Evolutionary conservation across 2,797 vertebrate species (phyloP), one percentile per base, ranked within the genome.

Genomic region (Spea hammondii): DNA sequence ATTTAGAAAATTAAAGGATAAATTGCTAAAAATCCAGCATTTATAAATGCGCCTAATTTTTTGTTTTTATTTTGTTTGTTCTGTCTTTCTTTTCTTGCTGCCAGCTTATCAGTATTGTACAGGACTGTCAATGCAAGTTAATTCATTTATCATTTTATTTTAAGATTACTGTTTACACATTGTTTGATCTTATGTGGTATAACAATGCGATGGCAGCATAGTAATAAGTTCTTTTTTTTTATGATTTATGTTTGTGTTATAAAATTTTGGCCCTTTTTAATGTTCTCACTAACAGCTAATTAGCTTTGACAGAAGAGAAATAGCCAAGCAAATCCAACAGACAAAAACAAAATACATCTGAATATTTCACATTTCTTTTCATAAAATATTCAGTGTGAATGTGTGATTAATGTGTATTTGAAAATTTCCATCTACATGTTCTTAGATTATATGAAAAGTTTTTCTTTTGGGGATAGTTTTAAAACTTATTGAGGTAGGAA

Each of bases 231-330:
- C 3, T 50, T 78, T 65, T 57, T 5, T 57, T 5, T 64, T 49
- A 32, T 78, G 76, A 78, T 78, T 78, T 48, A 71, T 78, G 59
- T 50, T 10, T 45, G 12, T 65, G 46, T 65, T 53, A 53, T 46
- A 74, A 51, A 65, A 65, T 49, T n/a, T 48, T 55, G 49, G 55
- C 64, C 69, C n/a, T 44, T 65, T 44, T 62, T 32, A 9, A 60
- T 9, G 69, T 65, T 65, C n/a, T 47, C 6, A 47, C 32, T 44
- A n/a, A 45, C 13, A 17, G 17, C 10, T 14, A 65, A 55, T 65
- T 53, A 64, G 44, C 8, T 14, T 70, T 17, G 13, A 62, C 32
- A 32, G 50, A 55, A 32, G 9, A 74, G 14, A 72, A 60, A 69
- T 44, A 62, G 17, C 5, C 32, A 44, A 6, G n/a, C 5, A 62